phyloP scores from a whole-genome alignment of 2,113 vertebrate genomes.

The Apaloderma vittatum region DNA sequence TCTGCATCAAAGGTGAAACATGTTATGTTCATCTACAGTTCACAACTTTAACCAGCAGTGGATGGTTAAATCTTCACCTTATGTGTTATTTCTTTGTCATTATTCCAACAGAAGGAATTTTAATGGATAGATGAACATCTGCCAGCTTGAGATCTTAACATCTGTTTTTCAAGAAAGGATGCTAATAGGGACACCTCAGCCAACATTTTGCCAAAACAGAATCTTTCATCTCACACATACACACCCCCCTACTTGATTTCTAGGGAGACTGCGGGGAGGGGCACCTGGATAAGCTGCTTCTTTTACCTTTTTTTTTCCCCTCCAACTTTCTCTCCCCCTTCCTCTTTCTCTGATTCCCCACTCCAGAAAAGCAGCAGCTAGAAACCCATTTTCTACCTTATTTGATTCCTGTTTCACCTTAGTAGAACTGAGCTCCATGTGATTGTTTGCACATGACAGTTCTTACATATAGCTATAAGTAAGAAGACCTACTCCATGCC shows the following conservation, averaged over 20 bases:
- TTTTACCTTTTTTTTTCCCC: neutral
- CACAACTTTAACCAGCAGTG: neutral
- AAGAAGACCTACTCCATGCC: neutral
- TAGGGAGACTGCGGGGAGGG: accelerated
- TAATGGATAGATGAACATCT: conserved; percentile 10
- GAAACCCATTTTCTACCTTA: neutral
- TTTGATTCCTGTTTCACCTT: neutral
- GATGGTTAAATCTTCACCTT: neutral
- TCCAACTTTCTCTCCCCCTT: accelerated
- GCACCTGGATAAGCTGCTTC: neutral
- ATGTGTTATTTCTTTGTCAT: neutral
- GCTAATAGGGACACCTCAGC: neutral
- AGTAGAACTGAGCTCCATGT: neutral
- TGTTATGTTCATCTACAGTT: neutral
- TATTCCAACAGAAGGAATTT: neutral
- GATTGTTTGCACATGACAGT: accelerated
- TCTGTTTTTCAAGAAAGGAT: neutral
- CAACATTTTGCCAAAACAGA: neutral
- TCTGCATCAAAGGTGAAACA: neutral
- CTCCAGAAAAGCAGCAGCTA: neutral
- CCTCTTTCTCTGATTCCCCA: neutral
- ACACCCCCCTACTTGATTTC: neutral
- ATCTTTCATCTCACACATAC: neutral
- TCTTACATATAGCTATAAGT: neutral
- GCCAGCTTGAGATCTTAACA: neutral